Conservation (phyloP, 2,888 invertebrate species). For the Ganaspis brasiliensis region DNA sequence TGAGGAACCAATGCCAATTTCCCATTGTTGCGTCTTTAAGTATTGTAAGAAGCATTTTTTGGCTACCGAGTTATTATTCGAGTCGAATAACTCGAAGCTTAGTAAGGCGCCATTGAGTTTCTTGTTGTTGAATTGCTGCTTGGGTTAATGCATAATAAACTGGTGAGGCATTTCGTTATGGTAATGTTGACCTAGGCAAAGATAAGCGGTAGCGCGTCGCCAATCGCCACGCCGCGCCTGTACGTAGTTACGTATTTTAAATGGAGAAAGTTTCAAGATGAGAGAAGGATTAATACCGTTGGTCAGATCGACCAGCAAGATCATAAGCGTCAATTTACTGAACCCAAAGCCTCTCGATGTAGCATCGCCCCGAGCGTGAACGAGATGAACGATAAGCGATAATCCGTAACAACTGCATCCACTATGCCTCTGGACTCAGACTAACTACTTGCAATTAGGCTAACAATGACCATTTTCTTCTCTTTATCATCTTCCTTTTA, state of each 20-base stretch:
- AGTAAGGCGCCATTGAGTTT: not conserved
- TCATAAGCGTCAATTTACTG: conserved; percentile 39
- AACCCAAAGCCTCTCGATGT: conserved; percentile 21
- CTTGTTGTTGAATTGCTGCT: not conserved
- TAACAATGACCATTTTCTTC: conserved; percentile 9
- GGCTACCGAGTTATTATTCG: too few species aligned
- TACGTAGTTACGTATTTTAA: conserved; percentile 29
- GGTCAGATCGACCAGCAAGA: conserved; percentile 29
- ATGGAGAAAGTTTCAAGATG: conserved; percentile 39
- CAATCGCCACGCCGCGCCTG: conserved; percentile 2
- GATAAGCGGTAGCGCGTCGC: conserved; percentile 36
- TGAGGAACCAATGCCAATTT: too few species aligned
- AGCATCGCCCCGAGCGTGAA: conserved; percentile 31
- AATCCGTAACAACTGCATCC: conserved; percentile 37
- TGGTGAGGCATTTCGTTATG: conserved; percentile 33
- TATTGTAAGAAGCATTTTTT: not conserved
- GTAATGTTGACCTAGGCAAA: conserved; percentile 35
- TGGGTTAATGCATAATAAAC: not conserved
- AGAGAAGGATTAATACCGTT: conserved; percentile 33
- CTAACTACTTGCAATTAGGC: conserved; percentile 28
- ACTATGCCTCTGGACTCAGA: conserved; percentile 7
- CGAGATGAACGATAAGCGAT: conserved; percentile 31
- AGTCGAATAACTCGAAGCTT: not conserved
- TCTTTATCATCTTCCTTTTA: not conserved
- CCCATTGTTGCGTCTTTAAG: too few species aligned